A percentile compares a stretch with the other conserved stretches of the same genome.
Conservation (phyloP, 64 coral and sea anemone genomes). For the Acropora tenuis region DNA sequence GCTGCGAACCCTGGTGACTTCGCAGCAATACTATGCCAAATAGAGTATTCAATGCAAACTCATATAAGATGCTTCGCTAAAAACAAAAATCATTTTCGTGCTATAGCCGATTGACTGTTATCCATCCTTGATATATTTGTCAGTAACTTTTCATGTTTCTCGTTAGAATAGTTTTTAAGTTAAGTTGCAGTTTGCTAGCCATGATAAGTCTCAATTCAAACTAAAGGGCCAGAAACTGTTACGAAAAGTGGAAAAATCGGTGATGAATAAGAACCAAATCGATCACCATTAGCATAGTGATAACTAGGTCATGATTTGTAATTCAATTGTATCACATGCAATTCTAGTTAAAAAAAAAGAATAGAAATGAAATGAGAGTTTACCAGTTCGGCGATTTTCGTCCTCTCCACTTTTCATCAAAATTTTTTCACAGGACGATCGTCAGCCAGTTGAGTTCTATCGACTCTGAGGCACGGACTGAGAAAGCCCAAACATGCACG, state of each 20-base stretch:
- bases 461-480: not conserved
- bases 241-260: not conserved
- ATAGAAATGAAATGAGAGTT: not conserved
- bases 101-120: not conserved
- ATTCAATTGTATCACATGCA: not conserved
- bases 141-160: no score
- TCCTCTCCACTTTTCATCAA: not conserved
- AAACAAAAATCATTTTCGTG: not conserved
- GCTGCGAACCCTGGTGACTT: no score
- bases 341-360: not conserved
- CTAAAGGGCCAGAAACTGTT: not conserved
- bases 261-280: not conserved
- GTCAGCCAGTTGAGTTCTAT: not conserved
- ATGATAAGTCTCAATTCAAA: no score
- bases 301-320: not conserved
- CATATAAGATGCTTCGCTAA: not conserved
- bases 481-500: not conserved
- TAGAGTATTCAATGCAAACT: not conserved
- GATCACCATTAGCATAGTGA: not conserved
- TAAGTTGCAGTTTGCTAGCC: no score
- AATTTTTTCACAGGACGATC: not conserved
- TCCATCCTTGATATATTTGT: no score
- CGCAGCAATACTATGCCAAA: no score
- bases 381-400: not conserved
- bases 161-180: no score